These are phyloP conservation scores for Macrobrachium nipponense DNA, from an alignment of 1,140 invertebrate species.

Conservation along the genomic window DNA sequence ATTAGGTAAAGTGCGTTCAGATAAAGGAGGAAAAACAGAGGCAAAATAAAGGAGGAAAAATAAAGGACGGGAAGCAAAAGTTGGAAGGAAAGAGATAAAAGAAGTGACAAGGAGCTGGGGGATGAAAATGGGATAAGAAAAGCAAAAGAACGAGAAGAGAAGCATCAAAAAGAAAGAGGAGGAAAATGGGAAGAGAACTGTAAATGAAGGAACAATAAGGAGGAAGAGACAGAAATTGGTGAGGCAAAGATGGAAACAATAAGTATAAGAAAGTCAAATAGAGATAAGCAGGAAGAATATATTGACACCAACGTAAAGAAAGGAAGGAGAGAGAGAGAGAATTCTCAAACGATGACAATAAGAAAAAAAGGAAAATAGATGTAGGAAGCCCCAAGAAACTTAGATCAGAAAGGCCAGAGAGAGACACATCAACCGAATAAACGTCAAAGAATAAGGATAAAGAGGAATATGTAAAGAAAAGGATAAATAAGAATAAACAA, in stretches of 20 bases:
- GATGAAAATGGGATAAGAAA: background rate
- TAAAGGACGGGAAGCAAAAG: background rate
- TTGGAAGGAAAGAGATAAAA: background rate
- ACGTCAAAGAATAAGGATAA: too few relatives aligned
- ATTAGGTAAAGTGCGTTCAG: too few relatives aligned
- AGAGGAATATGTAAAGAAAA: background rate
- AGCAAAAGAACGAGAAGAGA: background rate
- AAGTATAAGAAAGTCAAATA: too few relatives aligned
- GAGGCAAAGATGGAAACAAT: background rate
- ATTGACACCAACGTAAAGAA: background rate
- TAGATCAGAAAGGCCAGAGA: background rate
- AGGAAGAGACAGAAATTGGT: background rate
- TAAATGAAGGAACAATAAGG: background rate
- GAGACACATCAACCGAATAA: background rate
- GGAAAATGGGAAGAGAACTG: background rate
- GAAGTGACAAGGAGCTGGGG: background rate
- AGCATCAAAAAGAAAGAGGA: background rate
- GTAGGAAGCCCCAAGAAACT: too few relatives aligned
- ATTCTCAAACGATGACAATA: too few relatives aligned
- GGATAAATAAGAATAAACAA: background rate
- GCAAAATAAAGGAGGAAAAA: background rate
- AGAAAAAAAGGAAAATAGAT: background rate
- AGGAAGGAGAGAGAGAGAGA: background rate
- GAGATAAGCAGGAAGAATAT: background rate
- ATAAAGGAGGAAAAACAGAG: background rate